Percentiles rank a stretch among this genome's conserved stretches.
Conservation (phyloP, 2,888 invertebrate species). For the Cecidostiba fungosa region DNA sequence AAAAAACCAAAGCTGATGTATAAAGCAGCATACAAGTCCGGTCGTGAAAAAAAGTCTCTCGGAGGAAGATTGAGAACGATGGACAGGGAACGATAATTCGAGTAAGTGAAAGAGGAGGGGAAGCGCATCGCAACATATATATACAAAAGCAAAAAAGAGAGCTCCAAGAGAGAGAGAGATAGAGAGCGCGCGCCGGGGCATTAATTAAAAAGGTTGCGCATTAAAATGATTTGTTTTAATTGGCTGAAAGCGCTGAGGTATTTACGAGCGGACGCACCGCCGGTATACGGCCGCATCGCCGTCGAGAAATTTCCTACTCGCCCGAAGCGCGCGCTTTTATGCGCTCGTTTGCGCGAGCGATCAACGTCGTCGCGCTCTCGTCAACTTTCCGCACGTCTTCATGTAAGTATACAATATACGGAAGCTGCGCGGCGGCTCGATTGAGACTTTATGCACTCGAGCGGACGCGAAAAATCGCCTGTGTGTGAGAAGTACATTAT, state of each 20-base stretch:
- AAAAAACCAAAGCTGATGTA: not conserved
- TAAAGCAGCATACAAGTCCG: not conserved
- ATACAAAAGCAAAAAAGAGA: conserved; percentile 45
- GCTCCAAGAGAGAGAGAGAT: conserved; percentile 56
- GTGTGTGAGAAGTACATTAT: conserved; percentile 44
- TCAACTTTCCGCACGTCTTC: conserved; percentile 55
- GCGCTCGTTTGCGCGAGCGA: conserved; percentile 58
- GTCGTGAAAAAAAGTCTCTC: conserved; percentile 27
- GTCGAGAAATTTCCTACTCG: conserved; percentile 25
- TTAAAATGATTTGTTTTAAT: conserved; percentile 81
- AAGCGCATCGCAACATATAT: not conserved
- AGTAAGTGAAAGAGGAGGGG: conserved; percentile 47
- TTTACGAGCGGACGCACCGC: conserved; percentile 77
- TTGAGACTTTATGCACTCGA: conserved; percentile 43
- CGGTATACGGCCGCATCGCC: too few species aligned
- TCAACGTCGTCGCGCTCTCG: conserved; percentile 64
- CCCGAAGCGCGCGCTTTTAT: conserved; percentile 55
- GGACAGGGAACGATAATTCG: conserved; percentile 49
- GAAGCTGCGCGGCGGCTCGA: not conserved
- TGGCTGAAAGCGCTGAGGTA: conserved; percentile 80
- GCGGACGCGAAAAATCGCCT: not conserved
- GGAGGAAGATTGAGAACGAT: conserved; percentile 51
- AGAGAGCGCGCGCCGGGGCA: conserved; percentile 68
- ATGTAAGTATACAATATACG: conserved; percentile 3
- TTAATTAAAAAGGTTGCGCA: conserved; percentile 81